Evolutionary conservation across 2,113 vertebrate species (phyloP).

Genomic region (Murina feae): DNA sequence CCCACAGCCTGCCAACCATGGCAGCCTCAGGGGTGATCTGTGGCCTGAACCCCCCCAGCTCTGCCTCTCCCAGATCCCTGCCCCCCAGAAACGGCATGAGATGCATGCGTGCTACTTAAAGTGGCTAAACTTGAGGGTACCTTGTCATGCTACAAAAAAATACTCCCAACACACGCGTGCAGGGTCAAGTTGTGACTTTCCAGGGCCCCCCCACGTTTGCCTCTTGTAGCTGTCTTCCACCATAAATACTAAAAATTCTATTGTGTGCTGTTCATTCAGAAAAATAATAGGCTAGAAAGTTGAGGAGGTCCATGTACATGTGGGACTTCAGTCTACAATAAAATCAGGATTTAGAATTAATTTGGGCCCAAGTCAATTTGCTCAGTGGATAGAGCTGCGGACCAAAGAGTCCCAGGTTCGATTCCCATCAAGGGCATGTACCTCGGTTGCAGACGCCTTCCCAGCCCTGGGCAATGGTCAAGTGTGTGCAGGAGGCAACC

Average conservation of each 20-base stretch:
- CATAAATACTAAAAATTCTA: neutral
- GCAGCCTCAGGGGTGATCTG: neutral
- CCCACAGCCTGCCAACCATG: neutral
- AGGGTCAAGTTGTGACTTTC: neutral
- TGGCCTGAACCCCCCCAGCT: neutral
- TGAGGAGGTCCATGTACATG: neutral
- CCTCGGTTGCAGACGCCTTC: no score
- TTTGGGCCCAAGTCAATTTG: no score
- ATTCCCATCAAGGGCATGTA: no score
- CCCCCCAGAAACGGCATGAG: neutral
- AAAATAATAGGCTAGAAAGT: neutral
- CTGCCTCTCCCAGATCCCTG: neutral
- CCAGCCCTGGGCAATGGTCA: no score
- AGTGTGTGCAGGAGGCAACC: no score
- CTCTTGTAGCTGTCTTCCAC: neutral
- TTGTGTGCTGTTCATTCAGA: neutral
- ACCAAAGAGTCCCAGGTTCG: no score
- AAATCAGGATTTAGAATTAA: neutral
- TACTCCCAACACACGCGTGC: neutral
- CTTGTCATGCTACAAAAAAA: neutral
- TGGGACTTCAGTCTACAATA: neutral
- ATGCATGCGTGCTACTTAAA: neutral
- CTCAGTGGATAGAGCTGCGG: no score
- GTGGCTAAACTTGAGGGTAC: neutral
- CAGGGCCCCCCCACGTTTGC: neutral